phyloP scores from a whole-genome alignment of 2,113 vertebrate species.

The Bucco capensis region DNA sequence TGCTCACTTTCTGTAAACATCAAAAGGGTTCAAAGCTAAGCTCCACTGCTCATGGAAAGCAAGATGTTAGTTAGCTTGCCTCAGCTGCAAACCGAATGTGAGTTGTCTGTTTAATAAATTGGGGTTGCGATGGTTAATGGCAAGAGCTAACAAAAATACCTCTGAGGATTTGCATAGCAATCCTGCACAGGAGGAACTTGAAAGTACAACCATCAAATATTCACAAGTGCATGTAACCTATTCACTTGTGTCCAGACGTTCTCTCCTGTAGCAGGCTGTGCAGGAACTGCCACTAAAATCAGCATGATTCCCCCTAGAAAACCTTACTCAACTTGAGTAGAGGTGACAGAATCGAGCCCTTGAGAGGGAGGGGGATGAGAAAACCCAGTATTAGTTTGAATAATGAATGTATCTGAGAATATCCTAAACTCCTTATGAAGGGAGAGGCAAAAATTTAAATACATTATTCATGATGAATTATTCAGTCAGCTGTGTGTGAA shows the following conservation, averaged over 20 bases:
- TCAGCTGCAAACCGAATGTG: slow-evolving; percentile 32
- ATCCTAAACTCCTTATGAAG: slow-evolving; percentile 61
- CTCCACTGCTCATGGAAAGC: neutral
- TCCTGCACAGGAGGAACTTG: neutral
- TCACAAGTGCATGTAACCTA: slow-evolving; percentile 48
- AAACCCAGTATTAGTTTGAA: slow-evolving; percentile 50
- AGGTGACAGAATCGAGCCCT: slow-evolving; percentile 22
- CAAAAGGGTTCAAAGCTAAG: slow-evolving; percentile 16
- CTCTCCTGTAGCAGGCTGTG: neutral
- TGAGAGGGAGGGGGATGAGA: neutral
- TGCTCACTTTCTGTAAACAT: slow-evolving; percentile 4
- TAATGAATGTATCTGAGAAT: slow-evolving; percentile 59
- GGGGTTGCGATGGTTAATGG: neutral
- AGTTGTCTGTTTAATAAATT: slow-evolving; percentile 46
- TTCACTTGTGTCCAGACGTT: slow-evolving; percentile 33
- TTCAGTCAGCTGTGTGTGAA: slow-evolving; percentile 57
- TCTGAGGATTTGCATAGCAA: slow-evolving; percentile 36
- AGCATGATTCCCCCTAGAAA: neutral
- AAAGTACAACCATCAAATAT: slow-evolving; percentile 35
- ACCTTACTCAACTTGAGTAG: neutral
- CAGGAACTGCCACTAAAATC: slow-evolving; percentile 26
- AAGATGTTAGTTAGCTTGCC: neutral
- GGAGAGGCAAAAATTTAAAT: slow-evolving; percentile 53
- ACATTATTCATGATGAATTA: slow-evolving; percentile 56
- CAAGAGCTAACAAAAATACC: slow-evolving; percentile 32